Base-by-base conservation (phyloP, 2,113 vertebrate species). In the Corynorhinus townsendii region DNA sequence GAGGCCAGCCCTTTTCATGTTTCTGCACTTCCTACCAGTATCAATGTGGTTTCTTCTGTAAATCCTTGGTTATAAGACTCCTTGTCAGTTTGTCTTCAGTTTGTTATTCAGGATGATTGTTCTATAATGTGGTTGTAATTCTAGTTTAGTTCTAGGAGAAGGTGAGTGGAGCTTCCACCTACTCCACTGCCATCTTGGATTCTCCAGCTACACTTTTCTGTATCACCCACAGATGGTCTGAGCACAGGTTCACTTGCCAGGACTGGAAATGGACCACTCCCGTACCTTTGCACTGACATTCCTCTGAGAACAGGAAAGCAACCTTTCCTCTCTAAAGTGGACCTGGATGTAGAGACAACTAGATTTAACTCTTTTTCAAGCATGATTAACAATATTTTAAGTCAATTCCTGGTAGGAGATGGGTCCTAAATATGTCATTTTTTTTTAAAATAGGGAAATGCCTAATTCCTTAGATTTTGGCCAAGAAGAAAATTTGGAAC, bases 341-440 rank as follows among this genome's bases (percentile, higher is more conserved):
- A 83, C 71, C 83, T 5, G n/a, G 82, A 95, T 73, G 45, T 3
- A 76, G 47, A 52, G 20, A 81, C 62, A 88, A 43, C n/a, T 15
- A n/a, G 52, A 38, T 64, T 38, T 71, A 88, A 68, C 17, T 81
- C 47, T 80, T 93, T 95, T n/a, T 79, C 4, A 28, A 92, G 71
- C 22, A 89, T 97, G 59, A 89, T 88, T 96, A 85, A 75, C 30
- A 90, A 40, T 75, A 64, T 91, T 86, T 95, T 73, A 88, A 91
- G 64, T 95, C 76, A 97, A 81, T 96, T 97, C 92, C 96, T 95
- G 85, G 82, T 94, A 94, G 45, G 28, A 93, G 45, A 71, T 86
- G n/a, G 56, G 15, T 28, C 77, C n/a, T 66, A 24, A 12, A 24
- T 47, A 73, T n/a, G 28, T 76, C 28, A 24, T 47, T 40, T 35